Base-by-base conservation (phyloP, 2,797 vertebrate species). In the Halcyon chelicuti region DNA sequence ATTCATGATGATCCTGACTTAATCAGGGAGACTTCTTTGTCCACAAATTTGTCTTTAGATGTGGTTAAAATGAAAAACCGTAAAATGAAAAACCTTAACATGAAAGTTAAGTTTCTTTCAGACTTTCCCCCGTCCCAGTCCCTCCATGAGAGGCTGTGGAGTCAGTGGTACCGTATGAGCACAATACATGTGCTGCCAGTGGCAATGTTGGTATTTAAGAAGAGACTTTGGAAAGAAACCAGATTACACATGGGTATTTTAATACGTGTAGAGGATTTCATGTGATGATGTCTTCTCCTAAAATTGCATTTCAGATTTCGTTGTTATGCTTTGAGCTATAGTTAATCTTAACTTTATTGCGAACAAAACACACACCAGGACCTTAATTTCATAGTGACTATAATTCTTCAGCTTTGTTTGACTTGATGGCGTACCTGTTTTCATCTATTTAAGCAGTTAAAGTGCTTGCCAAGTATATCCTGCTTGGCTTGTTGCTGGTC, bases 391-490 rank as follows among this genome's bases (percentile, higher is more conserved):
- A 2, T 40, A 62, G 71, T 15, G 70, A 62, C 55, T 87, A 19
- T 54, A 65, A 14, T 86, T 92, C 85, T 88, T 94, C 54, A 29
- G n/a, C 67, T 76, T 49, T 89, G 73, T 94, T 94, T 97, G 85
- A 88, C 85, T 94, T 86, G 42, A 55, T 46, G n/a, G 57, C 86
- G 63, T 93, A 70, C 65, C 85, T 88, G 68, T 19, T 90, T 87
- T 73, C 12, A 4, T 78, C 71, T 93, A 12, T 89, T 75, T 62
- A 90, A 94, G 81, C 79, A 67, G 77, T n/a, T 80, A 29, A 86
- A 82, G 61, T 40, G 46, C 62, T 92, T 94, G 83, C 75, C 88
- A 81, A 47, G 47, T 66, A 33, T 71, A n/a, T 58, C 74, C 55
- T 88, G 37, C 85, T 80, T 61, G 85, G 77, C 54, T 75, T 47